Percentiles rank a stretch among this genome's conserved stretches.
Conservation (phyloP, 2,113 vertebrate species). For the Carassius auratus region DNA sequence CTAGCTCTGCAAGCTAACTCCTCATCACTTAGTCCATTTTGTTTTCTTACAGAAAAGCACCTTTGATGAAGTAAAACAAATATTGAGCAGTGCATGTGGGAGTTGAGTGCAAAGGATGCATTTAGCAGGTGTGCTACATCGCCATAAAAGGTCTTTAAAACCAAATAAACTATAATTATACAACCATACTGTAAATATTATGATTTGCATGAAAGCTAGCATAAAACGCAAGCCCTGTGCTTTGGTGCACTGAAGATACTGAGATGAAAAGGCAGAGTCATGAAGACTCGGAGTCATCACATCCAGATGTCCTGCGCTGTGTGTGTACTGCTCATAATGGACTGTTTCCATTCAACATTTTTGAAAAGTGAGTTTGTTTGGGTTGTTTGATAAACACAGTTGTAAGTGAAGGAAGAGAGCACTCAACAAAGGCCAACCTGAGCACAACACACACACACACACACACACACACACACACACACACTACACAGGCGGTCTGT, state of each 20-base stretch:
- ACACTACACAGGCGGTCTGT: neutral
- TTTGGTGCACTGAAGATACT: constrained; percentile 45
- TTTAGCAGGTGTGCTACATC: constrained; percentile 61
- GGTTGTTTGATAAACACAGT: constrained; percentile 64
- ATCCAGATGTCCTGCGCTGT: constrained; percentile 63
- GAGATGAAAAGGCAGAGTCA: constrained; percentile 58
- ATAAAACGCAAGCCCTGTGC: constrained; percentile 61
- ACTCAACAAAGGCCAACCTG: constrained; percentile 46
- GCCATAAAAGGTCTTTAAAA: constrained; percentile 59
- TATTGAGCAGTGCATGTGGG: constrained; percentile 57
- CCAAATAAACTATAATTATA: constrained; percentile 60
- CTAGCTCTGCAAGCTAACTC: neutral
- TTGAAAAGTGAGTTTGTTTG: constrained; percentile 62
- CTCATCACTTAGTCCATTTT: constrained; percentile 19
- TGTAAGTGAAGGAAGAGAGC: constrained; percentile 48
- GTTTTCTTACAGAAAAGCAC: constrained; percentile 44
- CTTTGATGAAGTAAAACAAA: constrained; percentile 53
- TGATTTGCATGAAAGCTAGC: constrained; percentile 53
- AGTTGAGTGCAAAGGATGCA: constrained; percentile 47
- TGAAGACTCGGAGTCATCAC: constrained; percentile 52
- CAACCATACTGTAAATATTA: constrained; percentile 64
- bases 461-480: neutral
- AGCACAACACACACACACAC: constrained; percentile 11
- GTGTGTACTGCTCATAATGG: constrained; percentile 61
- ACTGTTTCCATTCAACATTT: constrained; percentile 60